Percentiles rank a stretch among this genome's conserved stretches.
These are phyloP conservation scores for Phaethornis superciliosus DNA, from an alignment of 2,113 vertebrate species.

Conservation along the genomic window DNA sequence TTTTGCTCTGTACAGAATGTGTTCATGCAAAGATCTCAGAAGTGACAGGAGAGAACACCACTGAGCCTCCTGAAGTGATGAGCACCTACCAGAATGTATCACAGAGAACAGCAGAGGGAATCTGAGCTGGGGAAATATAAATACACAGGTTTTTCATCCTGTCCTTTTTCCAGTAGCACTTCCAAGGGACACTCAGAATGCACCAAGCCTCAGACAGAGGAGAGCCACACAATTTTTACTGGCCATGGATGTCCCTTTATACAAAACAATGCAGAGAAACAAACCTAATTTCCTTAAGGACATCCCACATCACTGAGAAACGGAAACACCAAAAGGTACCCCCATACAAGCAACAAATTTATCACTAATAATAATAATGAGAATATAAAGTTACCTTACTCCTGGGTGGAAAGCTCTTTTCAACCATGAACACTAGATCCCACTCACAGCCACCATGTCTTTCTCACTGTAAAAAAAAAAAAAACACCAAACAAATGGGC, in stretches of 20 bases:
- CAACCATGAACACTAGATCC: slow-evolving; percentile 64
- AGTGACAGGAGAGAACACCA: background rate
- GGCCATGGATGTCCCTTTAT: background rate
- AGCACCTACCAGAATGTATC: background rate
- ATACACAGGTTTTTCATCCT: background rate
- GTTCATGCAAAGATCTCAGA: background rate
- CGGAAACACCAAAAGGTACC: background rate
- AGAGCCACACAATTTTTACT: background rate
- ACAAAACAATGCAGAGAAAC: background rate
- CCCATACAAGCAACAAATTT: background rate
- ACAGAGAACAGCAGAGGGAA: background rate
- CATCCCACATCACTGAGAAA: background rate
- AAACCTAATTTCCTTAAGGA: background rate
- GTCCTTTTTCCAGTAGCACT: rapidly evolving
- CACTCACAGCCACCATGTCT: slow-evolving; percentile 62
- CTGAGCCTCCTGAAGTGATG: rapidly evolving
- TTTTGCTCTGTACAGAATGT: background rate
- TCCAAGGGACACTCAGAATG: background rate
- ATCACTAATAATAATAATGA: background rate
- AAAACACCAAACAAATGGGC: slow-evolving; percentile 11
- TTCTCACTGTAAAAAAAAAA: slow-evolving; percentile 56
- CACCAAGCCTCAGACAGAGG: background rate
- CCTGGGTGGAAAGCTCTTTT: slow-evolving; percentile 11
- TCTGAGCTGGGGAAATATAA: background rate
- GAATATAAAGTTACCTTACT: slow-evolving; percentile 61